A percentile compares a stretch with the other conserved stretches of the same genome.
These are phyloP conservation scores for Apistogramma diplotaenia DNA, from an alignment of 2,113 vertebrate genomes.

Conservation along the genomic window DNA sequence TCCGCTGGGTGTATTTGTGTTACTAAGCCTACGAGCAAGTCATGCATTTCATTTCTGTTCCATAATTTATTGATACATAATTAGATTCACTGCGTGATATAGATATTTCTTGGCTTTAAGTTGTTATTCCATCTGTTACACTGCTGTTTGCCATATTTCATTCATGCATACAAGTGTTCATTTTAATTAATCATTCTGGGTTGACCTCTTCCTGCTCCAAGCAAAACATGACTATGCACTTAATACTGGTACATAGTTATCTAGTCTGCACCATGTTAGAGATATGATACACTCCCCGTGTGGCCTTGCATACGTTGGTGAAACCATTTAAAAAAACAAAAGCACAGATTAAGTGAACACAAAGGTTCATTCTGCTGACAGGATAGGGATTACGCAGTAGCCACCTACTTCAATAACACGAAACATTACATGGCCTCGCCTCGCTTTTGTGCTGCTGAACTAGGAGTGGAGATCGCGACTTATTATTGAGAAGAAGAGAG, in stretches of 20 bases:
- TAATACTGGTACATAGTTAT: not conserved
- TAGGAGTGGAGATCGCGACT: too few relatives aligned
- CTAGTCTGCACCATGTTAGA: not conserved
- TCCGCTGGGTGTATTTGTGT: not conserved
- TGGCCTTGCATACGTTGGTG: not conserved
- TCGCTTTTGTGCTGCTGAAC: not conserved
- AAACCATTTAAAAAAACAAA: not conserved
- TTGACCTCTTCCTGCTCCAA: slow-evolving; percentile 51
- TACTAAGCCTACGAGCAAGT: not conserved
- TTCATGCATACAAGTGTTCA: slow-evolving; percentile 65
- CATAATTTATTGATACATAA: not conserved
- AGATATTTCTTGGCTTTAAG: not conserved
- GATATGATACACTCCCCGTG: not conserved
- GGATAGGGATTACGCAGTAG: not conserved
- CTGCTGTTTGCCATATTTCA: slow-evolving; percentile 51
- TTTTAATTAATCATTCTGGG: slow-evolving; percentile 71
- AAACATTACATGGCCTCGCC: not conserved
- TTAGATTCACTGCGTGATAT: not conserved
- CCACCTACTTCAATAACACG: not conserved
- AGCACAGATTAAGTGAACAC: not conserved
- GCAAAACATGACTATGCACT: not conserved
- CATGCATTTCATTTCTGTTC: not conserved
- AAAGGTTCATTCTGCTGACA: not conserved
- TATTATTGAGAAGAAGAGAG: too few relatives aligned
- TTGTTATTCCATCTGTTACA: slow-evolving; percentile 56